Conservation (phyloP, 2,888 invertebrate species). For the Brenthis ino region DNA sequence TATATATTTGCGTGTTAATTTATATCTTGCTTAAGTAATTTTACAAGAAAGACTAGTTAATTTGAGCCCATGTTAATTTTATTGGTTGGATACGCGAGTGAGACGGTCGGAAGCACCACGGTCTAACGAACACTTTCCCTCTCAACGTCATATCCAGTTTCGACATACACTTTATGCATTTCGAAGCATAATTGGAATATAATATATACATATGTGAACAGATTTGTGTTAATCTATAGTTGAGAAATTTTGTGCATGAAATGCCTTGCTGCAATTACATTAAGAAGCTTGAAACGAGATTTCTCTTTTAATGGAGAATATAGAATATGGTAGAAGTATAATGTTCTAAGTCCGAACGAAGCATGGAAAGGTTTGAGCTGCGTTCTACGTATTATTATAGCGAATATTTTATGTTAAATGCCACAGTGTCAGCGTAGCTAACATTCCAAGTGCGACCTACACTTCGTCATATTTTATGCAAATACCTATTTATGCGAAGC, state of each 20-base stretch:
- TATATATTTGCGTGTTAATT: not conserved
- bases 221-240: not conserved
- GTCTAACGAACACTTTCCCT: constrained; percentile 74
- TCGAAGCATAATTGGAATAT: not conserved
- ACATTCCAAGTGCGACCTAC: constrained; percentile 32
- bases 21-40: not conserved
- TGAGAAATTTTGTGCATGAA: not conserved
- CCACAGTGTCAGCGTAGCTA: constrained; percentile 30
- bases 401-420: constrained; percentile 28
- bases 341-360: too few species aligned
- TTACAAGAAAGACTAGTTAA: constrained; percentile 38
- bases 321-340: too few species aligned
- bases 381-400: constrained; percentile 12
- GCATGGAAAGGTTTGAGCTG: not conserved
- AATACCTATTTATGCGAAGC: constrained; percentile 31
- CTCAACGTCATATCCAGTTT: constrained; percentile 58
- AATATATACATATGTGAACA: too few species aligned
- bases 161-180: constrained; percentile 22
- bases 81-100: constrained; percentile 48
- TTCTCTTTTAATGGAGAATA: too few species aligned
- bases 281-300: too few species aligned
- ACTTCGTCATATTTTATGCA: constrained; percentile 31
- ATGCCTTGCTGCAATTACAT: too few species aligned
- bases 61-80: constrained; percentile 56
- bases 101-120: constrained; percentile 59